Conservation (phyloP, 2,888 invertebrate species). For the Acanthacorydalis orientalis region DNA sequence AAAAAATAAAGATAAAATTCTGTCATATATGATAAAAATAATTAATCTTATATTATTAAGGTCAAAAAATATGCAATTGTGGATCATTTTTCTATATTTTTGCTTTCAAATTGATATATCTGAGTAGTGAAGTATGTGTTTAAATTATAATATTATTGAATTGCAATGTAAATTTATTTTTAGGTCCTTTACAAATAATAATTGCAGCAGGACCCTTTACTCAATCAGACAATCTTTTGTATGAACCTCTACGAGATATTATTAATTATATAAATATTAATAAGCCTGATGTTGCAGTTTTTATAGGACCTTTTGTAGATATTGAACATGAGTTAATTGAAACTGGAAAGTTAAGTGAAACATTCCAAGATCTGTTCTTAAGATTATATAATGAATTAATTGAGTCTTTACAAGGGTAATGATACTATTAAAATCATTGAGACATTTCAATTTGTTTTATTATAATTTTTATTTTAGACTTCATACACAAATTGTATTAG, state of each 20-base stretch:
- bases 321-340: conserved; percentile 41
- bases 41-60: no score
- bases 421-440: not conserved
- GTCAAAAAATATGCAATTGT: no score
- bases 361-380: not conserved
- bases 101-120: no score
- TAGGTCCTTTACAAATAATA: conserved; percentile 39
- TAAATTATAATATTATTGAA: no score
- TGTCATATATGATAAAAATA: no score
- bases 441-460: not conserved
- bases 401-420: not conserved
- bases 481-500: conserved; percentile 53
- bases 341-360: conserved; percentile 43
- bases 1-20: no score
- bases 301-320: conserved; percentile 78
- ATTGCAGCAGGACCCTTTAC: conserved; percentile 77
- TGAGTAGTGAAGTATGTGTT: no score
- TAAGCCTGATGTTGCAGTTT: conserved; percentile 61
- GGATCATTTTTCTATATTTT: no score
- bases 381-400: not conserved
- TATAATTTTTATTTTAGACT: conserved; percentile 26
- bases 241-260: conserved; percentile 68
- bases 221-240: conserved; percentile 53
- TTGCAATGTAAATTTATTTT: conserved; percentile 8
- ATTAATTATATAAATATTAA: conserved; percentile 44